Percentiles rank a stretch among this genome's conserved stretches.
Conservation (phyloP, 2,797 vertebrate species). For the Chelonia mydas region DNA sequence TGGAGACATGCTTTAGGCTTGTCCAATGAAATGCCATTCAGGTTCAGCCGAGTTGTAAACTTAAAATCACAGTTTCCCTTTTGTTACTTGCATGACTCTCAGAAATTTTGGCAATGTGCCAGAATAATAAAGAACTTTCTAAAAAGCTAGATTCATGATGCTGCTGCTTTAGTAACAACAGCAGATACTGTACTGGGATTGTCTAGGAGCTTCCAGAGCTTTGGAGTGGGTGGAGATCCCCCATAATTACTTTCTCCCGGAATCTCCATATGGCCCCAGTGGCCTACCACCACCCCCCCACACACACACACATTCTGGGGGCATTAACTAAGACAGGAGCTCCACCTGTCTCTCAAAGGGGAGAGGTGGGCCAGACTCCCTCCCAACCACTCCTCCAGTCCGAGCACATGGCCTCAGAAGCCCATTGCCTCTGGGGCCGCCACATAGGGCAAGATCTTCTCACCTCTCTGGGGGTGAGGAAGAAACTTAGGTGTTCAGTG, state of each 20-base stretch:
- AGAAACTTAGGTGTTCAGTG: no score
- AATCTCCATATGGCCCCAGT: background rate
- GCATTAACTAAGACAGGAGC: background rate
- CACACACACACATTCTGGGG: no score
- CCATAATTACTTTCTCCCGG: background rate
- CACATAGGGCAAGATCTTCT: background rate
- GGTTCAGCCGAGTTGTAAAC: background rate
- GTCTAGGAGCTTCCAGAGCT: background rate
- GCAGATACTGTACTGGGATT: background rate
- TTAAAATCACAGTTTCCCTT: background rate
- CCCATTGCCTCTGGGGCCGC: background rate
- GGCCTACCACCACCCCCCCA: background rate
- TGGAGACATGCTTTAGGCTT: background rate
- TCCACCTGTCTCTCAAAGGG: background rate
- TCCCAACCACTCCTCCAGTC: background rate
- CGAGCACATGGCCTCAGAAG: background rate
- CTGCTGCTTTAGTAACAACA: no score
- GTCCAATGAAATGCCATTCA: background rate
- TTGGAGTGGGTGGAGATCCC: background rate
- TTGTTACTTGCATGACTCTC: background rate
- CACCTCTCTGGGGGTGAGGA: no score
- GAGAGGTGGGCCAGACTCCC: background rate
- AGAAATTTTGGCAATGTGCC: accelerated
- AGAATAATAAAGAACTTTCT: background rate
- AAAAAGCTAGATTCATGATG: background rate